phyloP scores from a whole-genome alignment of 1,140 invertebrate species.

The Eulimnadia texana region DNA sequence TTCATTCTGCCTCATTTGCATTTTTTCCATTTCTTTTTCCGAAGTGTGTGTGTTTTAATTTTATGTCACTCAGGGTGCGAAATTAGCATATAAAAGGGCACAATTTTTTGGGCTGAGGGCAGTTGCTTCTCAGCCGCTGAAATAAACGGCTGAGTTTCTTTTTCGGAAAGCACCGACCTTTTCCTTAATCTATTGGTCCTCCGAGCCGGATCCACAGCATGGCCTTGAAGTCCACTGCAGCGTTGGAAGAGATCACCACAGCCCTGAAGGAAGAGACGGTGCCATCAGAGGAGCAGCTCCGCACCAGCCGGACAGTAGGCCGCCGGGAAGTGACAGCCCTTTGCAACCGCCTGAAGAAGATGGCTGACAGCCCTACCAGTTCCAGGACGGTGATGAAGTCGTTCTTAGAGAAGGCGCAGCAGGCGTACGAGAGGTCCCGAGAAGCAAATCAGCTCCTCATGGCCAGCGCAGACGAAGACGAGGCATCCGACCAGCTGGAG shows the following conservation, averaged over 20 bases:
- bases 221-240: no score
- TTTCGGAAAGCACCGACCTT: no score
- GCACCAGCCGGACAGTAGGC: background rate
- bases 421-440: background rate
- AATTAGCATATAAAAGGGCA: no score
- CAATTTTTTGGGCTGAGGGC: no score
- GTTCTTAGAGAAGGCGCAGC: background rate
- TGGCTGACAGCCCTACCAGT: background rate
- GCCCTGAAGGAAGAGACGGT: background rate
- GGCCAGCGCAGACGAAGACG: background rate
- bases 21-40: no score
- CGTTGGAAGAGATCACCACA: background rate
- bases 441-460: background rate
- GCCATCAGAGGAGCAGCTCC: background rate
- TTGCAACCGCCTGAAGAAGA: background rate
- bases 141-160: no score
- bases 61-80: no score
- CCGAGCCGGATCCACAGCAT: background rate
- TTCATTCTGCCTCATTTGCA: no score
- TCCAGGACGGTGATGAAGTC: background rate
- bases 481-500: background rate
- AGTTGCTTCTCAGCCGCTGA: no score
- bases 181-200: background rate
- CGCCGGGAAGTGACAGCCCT: background rate
- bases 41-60: no score